phyloP scores from a whole-genome alignment of 1,140 invertebrate species.

The Tribolium madens region DNA sequence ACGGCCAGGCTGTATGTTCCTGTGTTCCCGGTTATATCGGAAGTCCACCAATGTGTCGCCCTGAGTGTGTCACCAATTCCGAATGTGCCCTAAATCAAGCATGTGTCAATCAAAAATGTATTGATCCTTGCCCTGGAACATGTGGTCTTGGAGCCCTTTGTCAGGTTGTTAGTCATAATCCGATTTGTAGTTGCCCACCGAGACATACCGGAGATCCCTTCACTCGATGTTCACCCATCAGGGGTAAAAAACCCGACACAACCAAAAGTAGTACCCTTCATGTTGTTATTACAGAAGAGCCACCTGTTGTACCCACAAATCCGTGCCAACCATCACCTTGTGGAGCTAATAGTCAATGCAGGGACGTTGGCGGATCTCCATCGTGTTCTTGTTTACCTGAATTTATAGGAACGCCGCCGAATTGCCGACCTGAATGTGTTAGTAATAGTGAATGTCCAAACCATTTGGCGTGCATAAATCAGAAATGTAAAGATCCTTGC shows the following conservation, averaged over 20 bases:
- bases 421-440: constrained; percentile 82
- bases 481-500: constrained; percentile 77
- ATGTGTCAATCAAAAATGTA: constrained; percentile 74
- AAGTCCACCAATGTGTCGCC: constrained; percentile 73
- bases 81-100: constrained; percentile 74
- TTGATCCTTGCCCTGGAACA: constrained; percentile 74
- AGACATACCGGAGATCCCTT: constrained; percentile 75
- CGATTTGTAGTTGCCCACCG: constrained; percentile 72
- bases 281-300: constrained; percentile 52
- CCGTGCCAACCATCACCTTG: constrained; percentile 72
- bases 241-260: not conserved
- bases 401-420: constrained; percentile 79
- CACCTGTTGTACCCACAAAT: constrained; percentile 63
- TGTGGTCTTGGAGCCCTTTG: constrained; percentile 75
- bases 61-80: constrained; percentile 73
- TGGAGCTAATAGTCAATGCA: constrained; percentile 69
- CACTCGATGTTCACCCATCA: constrained; percentile 67
- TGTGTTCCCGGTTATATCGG: constrained; percentile 75
- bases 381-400: constrained; percentile 77
- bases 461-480: constrained; percentile 72
- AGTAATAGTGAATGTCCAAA: constrained; percentile 75
- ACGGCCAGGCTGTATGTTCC: constrained; percentile 72
- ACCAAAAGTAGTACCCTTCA: not conserved
- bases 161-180: constrained; percentile 73
- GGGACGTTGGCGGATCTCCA: constrained; percentile 66